Evolutionary conservation across 2,888 invertebrate genomes (phyloP).

Genomic region (Acanthosepion lycidas): DNA sequence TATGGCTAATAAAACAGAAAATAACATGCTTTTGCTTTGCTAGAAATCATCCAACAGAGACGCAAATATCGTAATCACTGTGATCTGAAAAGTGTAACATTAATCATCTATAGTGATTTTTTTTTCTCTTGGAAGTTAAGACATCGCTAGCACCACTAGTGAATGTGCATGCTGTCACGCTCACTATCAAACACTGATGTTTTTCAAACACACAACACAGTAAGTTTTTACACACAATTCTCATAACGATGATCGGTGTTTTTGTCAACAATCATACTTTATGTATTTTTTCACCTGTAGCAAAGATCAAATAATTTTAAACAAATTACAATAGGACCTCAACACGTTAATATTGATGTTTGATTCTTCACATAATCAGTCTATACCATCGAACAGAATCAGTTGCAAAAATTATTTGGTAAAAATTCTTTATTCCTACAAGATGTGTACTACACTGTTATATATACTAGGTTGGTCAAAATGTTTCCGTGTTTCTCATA

Average conservation of each 20-base stretch:
- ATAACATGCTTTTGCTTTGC: too few species aligned
- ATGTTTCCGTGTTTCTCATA: too few species aligned
- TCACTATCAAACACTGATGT: background rate
- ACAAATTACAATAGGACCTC: background rate
- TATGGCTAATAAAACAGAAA: too few species aligned
- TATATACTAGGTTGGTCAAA: too few species aligned
- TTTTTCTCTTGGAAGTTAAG: background rate
- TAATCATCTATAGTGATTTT: background rate
- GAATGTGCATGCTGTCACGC: background rate
- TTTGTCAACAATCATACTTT: background rate
- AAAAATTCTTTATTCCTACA: too few species aligned
- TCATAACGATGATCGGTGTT: background rate
- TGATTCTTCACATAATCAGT: background rate
- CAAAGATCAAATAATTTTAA: background rate
- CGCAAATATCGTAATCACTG: background rate
- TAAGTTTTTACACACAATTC: background rate
- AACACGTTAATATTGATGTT: background rate
- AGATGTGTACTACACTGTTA: too few species aligned
- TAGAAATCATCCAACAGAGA: background rate
- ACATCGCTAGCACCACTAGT: background rate
- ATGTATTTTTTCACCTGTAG: background rate
- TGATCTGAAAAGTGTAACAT: background rate
- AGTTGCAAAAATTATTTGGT: too few species aligned
- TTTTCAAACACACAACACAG: background rate
- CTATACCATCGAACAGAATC: too few species aligned